Evolutionary conservation across 2,113 vertebrate genomes (phyloP), one percentile per base, ranked within the genome.

Genomic region (Alethe castanea): DNA sequence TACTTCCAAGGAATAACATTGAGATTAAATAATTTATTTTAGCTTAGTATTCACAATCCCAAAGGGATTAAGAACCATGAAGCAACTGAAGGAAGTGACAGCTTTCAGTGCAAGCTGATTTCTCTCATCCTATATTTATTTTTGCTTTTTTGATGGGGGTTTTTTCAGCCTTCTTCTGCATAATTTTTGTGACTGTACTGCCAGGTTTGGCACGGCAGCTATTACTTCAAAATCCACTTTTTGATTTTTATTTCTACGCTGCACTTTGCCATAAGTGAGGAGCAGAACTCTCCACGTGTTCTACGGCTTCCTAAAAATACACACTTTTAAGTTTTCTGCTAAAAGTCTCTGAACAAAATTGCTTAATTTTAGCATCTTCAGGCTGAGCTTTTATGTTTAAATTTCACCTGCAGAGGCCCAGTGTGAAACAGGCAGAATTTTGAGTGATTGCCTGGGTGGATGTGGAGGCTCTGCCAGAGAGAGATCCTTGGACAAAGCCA

Each of bases 1-100:
- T 33, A 44, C 22, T 53, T 77, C 38, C 31, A 31, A 81, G 72
- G n/a, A 92, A 42, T 89, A 62, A 86, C 35, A 64, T 0, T 31
- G n/a, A 66, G 53, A 82, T 82, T 20, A 74, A 90, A 31, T 42
- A 66, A 82, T 19, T 62, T 52, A 38, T 29, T 89, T 73, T 22
- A 90, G 82, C 20, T 29, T 26, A 88, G 56, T 80, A 61, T 88
- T 92, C 88, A 71, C 82, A 76, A 42, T 54, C 62, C 64, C 76
- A 88, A 72, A 79, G 69, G 71, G 72, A 40, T 42, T 69, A 8
- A 86, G 62, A 85, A 59, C 40, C 66, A 48, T 5, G 20, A 29
- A 82, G 40, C 0, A 14, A 82, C 19, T n/a, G 54, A 83, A 60
- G 64, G 81, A 79, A 82, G 61, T 59, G 83, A 74, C 61, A 90